Evolutionary conservation across 2,888 invertebrate genomes (phyloP), one percentile per base, ranked within the genome.

Genomic region (Trileptium ribeirensis): DNA sequence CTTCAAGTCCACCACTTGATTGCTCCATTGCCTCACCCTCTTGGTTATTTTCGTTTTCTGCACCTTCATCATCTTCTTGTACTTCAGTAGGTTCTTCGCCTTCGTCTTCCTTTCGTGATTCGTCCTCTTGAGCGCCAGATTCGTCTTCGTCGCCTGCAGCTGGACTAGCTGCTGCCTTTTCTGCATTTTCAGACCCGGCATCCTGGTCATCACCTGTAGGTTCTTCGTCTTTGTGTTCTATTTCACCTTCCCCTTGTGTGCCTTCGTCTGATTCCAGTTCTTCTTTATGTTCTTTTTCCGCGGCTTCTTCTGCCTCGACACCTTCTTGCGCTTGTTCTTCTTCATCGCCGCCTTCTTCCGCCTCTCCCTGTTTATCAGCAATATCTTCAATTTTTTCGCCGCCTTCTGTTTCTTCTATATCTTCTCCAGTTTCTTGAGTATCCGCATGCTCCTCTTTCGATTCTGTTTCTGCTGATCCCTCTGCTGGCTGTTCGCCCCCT

Each of bases 1-100:
- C n/a, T n/a, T n/a, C n/a, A n/a, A n/a, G n/a, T n/a, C n/a, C n/a
- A n/a, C n/a, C n/a, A n/a, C n/a, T n/a, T n/a, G n/a, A n/a, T n/a
- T n/a, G n/a, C n/a, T n/a, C n/a, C n/a, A n/a, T n/a, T n/a, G n/a
- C n/a, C n/a, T n/a, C n/a, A n/a, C n/a, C n/a, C n/a, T n/a, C n/a
- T n/a, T n/a, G n/a, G n/a, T n/a, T n/a, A n/a, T n/a, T n/a, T n/a
- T n/a, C n/a, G n/a, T n/a, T n/a, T n/a, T n/a, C n/a, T n/a, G n/a
- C n/a, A n/a, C n/a, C n/a, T n/a, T n/a, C n/a, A n/a, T 70, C 74
- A 8, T 70, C 15, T 70, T 70, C 74, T n/a, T 70, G 8, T 70
- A 15, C 74, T 34, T 70, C 31, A 31, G 31, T n/a, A 70, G 31
- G 8, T 70, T 70, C 51, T 15, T 51, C 51, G 24, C 51, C 51